These are phyloP conservation scores for Andinoacara biseriatus DNA, from an alignment of 2,113 vertebrate species.

Conservation along the genomic window DNA sequence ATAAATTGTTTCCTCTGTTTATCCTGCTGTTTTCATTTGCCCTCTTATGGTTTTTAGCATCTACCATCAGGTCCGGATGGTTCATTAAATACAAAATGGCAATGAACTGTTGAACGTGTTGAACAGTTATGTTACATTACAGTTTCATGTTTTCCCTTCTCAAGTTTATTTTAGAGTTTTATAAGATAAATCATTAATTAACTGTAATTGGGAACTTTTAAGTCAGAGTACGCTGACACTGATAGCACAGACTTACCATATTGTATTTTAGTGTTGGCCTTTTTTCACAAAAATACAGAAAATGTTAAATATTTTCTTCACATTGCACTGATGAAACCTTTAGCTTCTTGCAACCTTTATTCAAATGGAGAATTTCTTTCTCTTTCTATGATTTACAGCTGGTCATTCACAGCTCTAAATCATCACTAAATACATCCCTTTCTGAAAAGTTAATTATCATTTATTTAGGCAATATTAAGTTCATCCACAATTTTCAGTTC, in stretches of 20 bases:
- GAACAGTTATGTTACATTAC: background rate
- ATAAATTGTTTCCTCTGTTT: slow-evolving; percentile 23
- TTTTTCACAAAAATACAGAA: background rate
- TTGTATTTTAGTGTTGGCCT: background rate
- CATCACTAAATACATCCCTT: background rate
- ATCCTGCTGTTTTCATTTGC: background rate
- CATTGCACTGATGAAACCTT: background rate
- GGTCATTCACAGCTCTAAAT: background rate
- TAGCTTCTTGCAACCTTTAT: background rate
- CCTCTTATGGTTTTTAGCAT: background rate
- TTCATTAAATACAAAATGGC: background rate
- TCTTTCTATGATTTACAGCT: background rate
- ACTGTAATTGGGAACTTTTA: too few relatives aligned
- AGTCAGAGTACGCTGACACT: background rate
- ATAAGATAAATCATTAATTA: background rate
- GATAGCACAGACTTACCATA: background rate
- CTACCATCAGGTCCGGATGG: background rate
- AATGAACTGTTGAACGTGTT: background rate
- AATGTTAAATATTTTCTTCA: background rate
- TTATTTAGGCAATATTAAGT: background rate
- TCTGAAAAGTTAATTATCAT: background rate
- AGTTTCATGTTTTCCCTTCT: background rate
- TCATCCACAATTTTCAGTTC: background rate
- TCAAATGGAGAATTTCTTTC: too few relatives aligned
- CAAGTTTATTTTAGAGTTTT: slow-evolving; percentile 1